These are phyloP conservation scores for Delphinapterus leucas DNA, from an alignment of 2,113 vertebrate genomes.

Conservation along the genomic window DNA sequence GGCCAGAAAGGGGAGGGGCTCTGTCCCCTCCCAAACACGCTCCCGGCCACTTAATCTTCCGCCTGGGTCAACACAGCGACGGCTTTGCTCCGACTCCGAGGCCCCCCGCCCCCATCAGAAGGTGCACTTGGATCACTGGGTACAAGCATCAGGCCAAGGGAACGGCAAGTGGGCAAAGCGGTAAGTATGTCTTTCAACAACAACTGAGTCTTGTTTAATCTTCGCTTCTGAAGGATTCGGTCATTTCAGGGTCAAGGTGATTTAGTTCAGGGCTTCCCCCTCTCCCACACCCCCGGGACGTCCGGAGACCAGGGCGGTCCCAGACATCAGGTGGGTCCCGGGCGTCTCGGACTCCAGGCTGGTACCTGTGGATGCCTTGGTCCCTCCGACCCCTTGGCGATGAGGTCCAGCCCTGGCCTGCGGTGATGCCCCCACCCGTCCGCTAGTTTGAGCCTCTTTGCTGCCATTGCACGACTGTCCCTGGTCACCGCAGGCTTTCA, in stretches of 20 bases:
- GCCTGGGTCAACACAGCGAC: fast-evolving
- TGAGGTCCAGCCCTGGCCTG: fast-evolving
- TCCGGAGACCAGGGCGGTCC: neutral
- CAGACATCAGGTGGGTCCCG: fast-evolving
- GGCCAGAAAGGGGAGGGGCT: neutral
- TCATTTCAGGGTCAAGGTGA: neutral
- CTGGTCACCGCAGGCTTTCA: neutral
- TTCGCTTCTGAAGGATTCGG: neutral
- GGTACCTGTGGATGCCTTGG: neutral
- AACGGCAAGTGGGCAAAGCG: fast-evolving
- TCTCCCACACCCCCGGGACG: neutral
- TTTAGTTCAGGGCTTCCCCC: fast-evolving
- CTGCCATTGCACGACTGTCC: fast-evolving
- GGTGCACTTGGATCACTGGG: fast-evolving
- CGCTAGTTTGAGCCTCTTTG: neutral
- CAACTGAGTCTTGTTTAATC: fast-evolving
- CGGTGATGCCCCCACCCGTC: neutral
- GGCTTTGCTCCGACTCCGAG: fast-evolving
- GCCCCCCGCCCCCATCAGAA: neutral
- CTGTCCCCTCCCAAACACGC: neutral
- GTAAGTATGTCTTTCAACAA: fast-evolving
- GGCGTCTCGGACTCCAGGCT: neutral
- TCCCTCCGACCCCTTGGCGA: fast-evolving
- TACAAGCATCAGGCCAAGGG: neutral
- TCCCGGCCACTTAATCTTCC: neutral